Percentiles rank a stretch among this genome's conserved stretches.
Evolutionary conservation across 2,797 vertebrate species (phyloP).

Genomic region (Echeneis naucrates): DNA sequence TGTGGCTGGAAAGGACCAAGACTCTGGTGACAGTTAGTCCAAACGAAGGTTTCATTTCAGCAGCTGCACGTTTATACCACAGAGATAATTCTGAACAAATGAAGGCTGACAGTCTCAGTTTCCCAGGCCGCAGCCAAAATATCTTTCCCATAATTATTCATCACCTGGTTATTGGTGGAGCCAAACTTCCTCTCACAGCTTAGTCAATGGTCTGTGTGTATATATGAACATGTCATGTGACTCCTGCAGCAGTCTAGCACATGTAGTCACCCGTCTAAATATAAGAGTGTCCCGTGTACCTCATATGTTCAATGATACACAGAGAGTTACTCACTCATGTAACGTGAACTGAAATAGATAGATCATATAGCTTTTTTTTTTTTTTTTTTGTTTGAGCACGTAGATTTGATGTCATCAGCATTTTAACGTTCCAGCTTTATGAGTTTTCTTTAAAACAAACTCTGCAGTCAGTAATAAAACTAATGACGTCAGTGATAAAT

Average conservation of each 20-base stretch:
- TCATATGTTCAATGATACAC: conserved; percentile 64
- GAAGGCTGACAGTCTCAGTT: not conserved
- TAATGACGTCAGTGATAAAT: too few species aligned
- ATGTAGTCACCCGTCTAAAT: conserved; percentile 71
- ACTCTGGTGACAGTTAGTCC: too few species aligned
- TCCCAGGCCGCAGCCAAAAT: conserved; percentile 13
- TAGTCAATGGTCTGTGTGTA: conserved; percentile 68
- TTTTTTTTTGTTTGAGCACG: too few species aligned
- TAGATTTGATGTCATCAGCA: too few species aligned
- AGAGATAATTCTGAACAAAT: too few species aligned
- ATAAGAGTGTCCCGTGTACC: conserved; percentile 57
- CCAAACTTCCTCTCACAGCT: conserved; percentile 67
- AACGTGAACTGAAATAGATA: conserved; percentile 4
- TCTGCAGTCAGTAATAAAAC: too few species aligned
- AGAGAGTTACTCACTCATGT: conserved; percentile 18
- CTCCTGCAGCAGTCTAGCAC: conserved; percentile 45
- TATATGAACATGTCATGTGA: conserved; percentile 75
- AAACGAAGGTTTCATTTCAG: not conserved
- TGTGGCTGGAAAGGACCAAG: too few species aligned
- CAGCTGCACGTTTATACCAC: not conserved
- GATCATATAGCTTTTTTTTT: too few species aligned
- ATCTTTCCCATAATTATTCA: conserved; percentile 24
- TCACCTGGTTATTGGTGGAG: conserved; percentile 25
- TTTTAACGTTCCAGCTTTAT: too few species aligned
- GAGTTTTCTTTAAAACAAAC: too few species aligned